A percentile compares a stretch with the other conserved stretches of the same genome.
These are phyloP conservation scores for Cromileptes altivelis DNA, from an alignment of 2,113 vertebrate species.

Conservation along the genomic window DNA sequence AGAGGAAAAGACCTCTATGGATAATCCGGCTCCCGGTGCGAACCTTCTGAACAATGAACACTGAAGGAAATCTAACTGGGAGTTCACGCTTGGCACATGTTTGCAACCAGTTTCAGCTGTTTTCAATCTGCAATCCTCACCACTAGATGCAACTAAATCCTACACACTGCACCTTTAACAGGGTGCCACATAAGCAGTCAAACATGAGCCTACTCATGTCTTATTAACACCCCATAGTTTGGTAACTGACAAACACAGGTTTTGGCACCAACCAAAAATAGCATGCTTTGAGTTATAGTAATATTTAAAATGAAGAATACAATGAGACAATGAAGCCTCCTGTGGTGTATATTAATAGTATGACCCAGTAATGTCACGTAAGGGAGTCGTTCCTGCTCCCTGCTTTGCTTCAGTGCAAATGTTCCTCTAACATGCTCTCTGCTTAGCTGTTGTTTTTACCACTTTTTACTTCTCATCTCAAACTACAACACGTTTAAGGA, in stretches of 20 bases:
- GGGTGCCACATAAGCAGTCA: not conserved
- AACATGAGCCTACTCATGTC: not conserved
- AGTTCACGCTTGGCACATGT: too few species aligned
- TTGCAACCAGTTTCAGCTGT: too few species aligned
- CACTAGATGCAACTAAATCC: too few species aligned
- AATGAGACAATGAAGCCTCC: constrained; percentile 47
- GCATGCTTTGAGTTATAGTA: constrained; percentile 39
- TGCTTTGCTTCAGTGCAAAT: too few species aligned
- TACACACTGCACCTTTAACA: not conserved
- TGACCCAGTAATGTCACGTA: constrained; percentile 76
- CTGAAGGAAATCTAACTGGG: too few species aligned
- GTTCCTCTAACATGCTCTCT: too few species aligned
- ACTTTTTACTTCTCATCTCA: not conserved
- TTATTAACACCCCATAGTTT: not conserved
- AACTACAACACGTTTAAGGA: constrained; percentile 3
- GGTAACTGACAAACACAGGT: constrained; percentile 9
- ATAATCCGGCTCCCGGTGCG: too few species aligned
- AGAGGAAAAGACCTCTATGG: too few species aligned
- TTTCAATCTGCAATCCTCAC: too few species aligned
- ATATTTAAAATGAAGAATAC: constrained; percentile 59
- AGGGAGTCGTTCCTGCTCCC: too few species aligned
- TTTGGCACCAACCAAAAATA: constrained; percentile 21
- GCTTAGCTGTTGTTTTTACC: too few species aligned
- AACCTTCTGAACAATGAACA: too few species aligned
- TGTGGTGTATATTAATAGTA: constrained; percentile 69